Evolutionary conservation across 2,113 vertebrate species (phyloP), one percentile per base, ranked within the genome.

Genomic region (Upupa epops): DNA sequence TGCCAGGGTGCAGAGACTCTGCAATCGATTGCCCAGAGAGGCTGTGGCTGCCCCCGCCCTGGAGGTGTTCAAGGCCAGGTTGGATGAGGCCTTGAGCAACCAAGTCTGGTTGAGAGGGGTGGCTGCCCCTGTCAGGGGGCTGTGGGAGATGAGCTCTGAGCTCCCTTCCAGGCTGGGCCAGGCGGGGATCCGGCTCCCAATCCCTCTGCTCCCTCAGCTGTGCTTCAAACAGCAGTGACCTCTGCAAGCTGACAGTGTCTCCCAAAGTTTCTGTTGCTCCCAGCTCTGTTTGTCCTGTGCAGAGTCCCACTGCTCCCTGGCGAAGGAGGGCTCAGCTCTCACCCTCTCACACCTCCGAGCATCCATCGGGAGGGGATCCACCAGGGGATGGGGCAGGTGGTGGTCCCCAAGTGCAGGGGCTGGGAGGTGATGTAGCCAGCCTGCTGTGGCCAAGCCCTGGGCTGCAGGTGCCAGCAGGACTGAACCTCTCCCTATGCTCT

Each of bases 381-480:
- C 3, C 54, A 36, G 22, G n/a, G 18, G 22, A 36, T 29, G 1
- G 0, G 45, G 29, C 31, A 36, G 49, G 0, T n/a, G 82, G 11
- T 1, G 1, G 13, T 5, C 49, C 15, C 66, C 10, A 0, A 24
- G 6, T 0, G 8, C 36, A 42, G 55, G 32, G 49, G 9, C 32
- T 54, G 54, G 26, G 60, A 54, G 22, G 21, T 2, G 8, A 15
- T 24, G 13, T 71, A n/a, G 24, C 6, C 9, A 19, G n/a, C 51
- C 28, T 31, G 58, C 19, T 3, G 17, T 16, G 40, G 36, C 68
- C 12, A 9, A 72, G 36, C 52, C 68, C 60, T 29, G 25, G 59
- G 69, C 72, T 83, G 59, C 2, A 2, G 14, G 17, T 14, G 55
- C 22, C 72, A n/a, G 26, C 2, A 25, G 46, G 60, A 19, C 29